These are phyloP conservation scores for Aporophyla nigra DNA, from an alignment of 2,888 invertebrate genomes.

Conservation along the genomic window DNA sequence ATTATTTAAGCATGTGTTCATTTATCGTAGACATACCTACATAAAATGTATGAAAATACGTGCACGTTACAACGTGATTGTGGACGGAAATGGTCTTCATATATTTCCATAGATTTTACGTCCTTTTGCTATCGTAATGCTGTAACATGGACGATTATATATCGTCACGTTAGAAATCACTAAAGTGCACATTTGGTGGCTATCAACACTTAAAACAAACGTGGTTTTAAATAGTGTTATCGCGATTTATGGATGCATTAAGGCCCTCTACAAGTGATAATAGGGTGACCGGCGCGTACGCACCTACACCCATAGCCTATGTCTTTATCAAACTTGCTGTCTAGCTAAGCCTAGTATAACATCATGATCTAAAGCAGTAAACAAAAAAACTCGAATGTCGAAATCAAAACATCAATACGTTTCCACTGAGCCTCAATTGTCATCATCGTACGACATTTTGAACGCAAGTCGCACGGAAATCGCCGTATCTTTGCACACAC, in stretches of 20 bases:
- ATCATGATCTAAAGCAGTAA: background rate
- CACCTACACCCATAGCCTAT: background rate
- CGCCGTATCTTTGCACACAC: conserved; percentile 68
- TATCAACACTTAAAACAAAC: background rate
- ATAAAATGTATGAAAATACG: background rate
- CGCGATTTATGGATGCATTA: conserved; percentile 13
- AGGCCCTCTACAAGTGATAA: background rate
- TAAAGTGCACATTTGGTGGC: no score
- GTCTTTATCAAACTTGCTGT: background rate
- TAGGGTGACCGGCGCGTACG: background rate
- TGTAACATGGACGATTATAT: background rate
- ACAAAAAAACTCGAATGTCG: background rate
- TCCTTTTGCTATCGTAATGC: no score
- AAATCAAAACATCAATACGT: conserved; percentile 47
- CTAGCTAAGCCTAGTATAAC: no score
- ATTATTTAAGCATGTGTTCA: no score
- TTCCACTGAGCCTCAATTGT: conserved; percentile 31
- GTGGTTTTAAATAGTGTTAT: conserved; percentile 3
- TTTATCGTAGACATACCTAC: background rate
- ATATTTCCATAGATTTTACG: no score
- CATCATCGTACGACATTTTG: conserved; percentile 51
- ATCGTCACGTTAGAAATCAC: background rate
- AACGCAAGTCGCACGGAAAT: conserved; percentile 58
- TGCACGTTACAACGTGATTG: background rate
- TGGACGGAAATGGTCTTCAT: no score